A percentile compares a stretch with the other conserved stretches of the same genome.
Conservation (phyloP, 2,888 invertebrate genomes). For the Hydraecia micacea region DNA sequence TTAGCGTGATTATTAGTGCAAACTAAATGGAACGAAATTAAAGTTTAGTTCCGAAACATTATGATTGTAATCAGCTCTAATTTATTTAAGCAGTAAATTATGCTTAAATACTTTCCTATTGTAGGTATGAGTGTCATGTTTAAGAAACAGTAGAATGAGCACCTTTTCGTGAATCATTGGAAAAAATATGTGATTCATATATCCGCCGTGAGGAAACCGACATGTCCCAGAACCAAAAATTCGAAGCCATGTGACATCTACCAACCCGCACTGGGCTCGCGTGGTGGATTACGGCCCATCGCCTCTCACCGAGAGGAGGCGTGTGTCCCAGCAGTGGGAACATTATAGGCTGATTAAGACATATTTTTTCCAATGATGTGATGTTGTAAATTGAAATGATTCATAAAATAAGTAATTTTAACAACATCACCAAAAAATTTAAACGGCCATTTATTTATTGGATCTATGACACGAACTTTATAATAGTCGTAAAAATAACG, state of each 20-base stretch:
- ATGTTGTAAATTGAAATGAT: conserved; percentile 7
- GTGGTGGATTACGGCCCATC: no score
- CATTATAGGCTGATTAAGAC: no score
- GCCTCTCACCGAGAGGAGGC: no score
- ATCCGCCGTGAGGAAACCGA: no score
- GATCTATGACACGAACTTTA: conserved; percentile 13
- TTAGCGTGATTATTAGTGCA: conserved; percentile 54
- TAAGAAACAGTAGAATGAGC: not conserved
- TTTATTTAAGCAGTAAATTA: conserved; percentile 16
- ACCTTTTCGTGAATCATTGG: not conserved
- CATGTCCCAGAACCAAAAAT: no score
- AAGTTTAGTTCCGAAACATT: conserved; percentile 19
- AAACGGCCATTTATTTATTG: conserved; percentile 13
- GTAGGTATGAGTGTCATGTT: not conserved
- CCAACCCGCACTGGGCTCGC: no score
- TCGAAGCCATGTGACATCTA: no score
- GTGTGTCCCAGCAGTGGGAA: no score
- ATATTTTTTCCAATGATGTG: no score
- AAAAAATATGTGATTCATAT: no score
- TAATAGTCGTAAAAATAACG: conserved; percentile 10
- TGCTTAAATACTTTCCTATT: not conserved
- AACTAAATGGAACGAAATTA: conserved; percentile 42
- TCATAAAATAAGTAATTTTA: conserved; percentile 6
- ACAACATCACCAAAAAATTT: conserved; percentile 12
- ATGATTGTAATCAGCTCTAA: conserved; percentile 12